Conservation (phyloP, 1,140 invertebrate species). For the Drosophila arizonae region DNA sequence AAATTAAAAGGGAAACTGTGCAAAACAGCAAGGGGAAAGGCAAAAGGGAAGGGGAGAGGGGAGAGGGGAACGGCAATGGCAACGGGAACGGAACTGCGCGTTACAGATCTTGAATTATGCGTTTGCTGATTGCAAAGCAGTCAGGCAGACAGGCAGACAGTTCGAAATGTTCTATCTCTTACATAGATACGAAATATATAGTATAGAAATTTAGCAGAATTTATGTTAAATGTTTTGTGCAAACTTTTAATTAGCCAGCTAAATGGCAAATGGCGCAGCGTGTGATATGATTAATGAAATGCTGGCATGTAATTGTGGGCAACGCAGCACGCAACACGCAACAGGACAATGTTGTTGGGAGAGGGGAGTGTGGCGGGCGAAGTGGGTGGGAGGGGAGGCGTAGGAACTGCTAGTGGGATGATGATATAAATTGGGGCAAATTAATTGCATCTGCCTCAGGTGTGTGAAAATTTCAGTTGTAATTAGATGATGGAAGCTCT, state of each 20-base stretch:
- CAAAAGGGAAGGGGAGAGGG: slow-evolving; percentile 38
- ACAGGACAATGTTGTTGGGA: slow-evolving; percentile 5
- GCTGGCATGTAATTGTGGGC: slow-evolving; percentile 71
- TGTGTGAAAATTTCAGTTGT: slow-evolving; percentile 72
- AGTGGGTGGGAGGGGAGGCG: background rate
- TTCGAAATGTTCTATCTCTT: slow-evolving; percentile 44
- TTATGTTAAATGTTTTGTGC: slow-evolving; percentile 74
- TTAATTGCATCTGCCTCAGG: slow-evolving; percentile 79
- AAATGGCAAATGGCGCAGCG: slow-evolving; percentile 74
- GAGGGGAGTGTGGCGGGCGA: background rate
- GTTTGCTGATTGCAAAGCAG: slow-evolving; percentile 64
- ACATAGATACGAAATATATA: slow-evolving; percentile 52
- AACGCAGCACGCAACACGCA: slow-evolving; percentile 55
- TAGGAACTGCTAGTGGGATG: slow-evolving; percentile 26
- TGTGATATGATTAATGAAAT: slow-evolving; percentile 79
- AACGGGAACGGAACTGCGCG: slow-evolving; percentile 73
- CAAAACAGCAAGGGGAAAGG: slow-evolving; percentile 59
- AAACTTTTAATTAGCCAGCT: slow-evolving; percentile 79
- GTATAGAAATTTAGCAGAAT: slow-evolving; percentile 48
- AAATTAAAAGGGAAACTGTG: slow-evolving; percentile 80
- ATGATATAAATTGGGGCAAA: slow-evolving; percentile 79
- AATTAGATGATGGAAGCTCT: slow-evolving; percentile 77
- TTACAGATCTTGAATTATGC: slow-evolving; percentile 78
- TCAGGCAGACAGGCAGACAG: slow-evolving; percentile 8
- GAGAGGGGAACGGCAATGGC: background rate